These are phyloP conservation scores for Ptyas mucosa DNA, from an alignment of 2,113 vertebrate genomes.

Conservation along the genomic window DNA sequence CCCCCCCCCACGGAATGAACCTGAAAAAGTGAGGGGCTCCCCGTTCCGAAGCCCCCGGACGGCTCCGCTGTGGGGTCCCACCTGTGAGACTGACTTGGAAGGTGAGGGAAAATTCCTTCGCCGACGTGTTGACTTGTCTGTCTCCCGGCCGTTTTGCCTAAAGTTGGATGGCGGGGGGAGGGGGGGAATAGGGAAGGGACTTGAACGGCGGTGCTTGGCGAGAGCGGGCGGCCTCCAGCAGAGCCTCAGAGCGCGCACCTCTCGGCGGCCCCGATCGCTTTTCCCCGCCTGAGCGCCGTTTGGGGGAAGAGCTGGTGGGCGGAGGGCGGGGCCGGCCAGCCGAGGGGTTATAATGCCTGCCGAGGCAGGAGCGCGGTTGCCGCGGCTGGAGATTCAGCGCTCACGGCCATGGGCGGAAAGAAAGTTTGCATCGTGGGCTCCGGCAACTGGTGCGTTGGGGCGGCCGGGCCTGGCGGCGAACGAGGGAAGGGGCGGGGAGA, in stretches of 20 bases:
- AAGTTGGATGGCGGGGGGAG: neutral
- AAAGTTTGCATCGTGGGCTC: constrained; percentile 91
- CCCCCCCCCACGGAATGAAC: neutral
- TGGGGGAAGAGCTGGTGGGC: neutral
- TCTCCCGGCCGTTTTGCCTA: neutral
- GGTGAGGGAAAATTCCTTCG: neutral
- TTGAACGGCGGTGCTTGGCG: neutral
- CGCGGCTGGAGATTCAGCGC: neutral
- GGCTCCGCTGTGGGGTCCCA: neutral
- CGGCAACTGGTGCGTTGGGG: constrained; percentile 88
- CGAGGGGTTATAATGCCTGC: constrained; percentile 47
- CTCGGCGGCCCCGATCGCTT: neutral
- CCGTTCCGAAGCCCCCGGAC: neutral
- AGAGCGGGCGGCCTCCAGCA: neutral
- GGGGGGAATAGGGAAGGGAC: neutral
- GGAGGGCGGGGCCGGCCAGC: constrained; percentile 47
- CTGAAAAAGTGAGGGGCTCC: neutral
- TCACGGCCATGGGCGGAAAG: constrained; percentile 67
- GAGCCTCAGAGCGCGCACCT: neutral
- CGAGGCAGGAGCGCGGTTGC: neutral
- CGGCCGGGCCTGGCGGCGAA: neutral
- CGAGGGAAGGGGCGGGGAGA: no score
- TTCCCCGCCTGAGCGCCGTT: neutral
- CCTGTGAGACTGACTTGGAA: neutral
- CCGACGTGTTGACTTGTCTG: neutral